These are phyloP conservation scores for Kryptolebias ocellatus DNA, from an alignment of 2,797 vertebrate species.

Conservation along the genomic window DNA sequence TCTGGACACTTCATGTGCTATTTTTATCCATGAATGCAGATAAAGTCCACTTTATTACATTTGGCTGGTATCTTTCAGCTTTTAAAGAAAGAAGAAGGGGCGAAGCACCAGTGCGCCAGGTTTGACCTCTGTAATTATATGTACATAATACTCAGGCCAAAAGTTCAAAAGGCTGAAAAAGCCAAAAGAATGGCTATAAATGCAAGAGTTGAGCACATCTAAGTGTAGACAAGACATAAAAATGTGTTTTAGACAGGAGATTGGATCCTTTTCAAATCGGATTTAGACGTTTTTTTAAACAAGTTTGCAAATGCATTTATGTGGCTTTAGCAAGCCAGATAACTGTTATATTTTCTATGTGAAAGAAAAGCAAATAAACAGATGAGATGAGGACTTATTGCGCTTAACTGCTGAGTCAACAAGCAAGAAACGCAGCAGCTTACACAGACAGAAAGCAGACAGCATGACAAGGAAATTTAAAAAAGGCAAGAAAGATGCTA, in stretches of 20 bases:
- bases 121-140: constrained; percentile 69
- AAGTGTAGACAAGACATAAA: constrained; percentile 34
- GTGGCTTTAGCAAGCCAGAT: constrained; percentile 54
- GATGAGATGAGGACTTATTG: constrained; percentile 66
- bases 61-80: constrained; percentile 27
- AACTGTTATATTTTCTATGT: constrained; percentile 59
- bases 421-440: constrained; percentile 62
- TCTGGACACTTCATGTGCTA: constrained; percentile 57
- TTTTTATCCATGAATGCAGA: constrained; percentile 60
- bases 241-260: constrained; percentile 31
- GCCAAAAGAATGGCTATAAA: constrained; percentile 32
- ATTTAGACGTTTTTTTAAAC: constrained; percentile 60
- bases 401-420: constrained; percentile 79
- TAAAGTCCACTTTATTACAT: constrained; percentile 58
- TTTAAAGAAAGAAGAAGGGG: constrained; percentile 43
- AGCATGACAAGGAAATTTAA: constrained; percentile 68
- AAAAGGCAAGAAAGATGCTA: constrained; percentile 47
- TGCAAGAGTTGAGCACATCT: constrained; percentile 25
- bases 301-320: constrained; percentile 70
- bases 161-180: constrained; percentile 4
- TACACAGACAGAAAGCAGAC: constrained; percentile 59
- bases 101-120: constrained; percentile 17
- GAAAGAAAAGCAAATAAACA: constrained; percentile 59
- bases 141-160: constrained; percentile 45
- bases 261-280: constrained; percentile 46